These are phyloP conservation scores for Phrynosoma blainvillii DNA, from an alignment of 2,113 vertebrate genomes.

Conservation along the genomic window DNA sequence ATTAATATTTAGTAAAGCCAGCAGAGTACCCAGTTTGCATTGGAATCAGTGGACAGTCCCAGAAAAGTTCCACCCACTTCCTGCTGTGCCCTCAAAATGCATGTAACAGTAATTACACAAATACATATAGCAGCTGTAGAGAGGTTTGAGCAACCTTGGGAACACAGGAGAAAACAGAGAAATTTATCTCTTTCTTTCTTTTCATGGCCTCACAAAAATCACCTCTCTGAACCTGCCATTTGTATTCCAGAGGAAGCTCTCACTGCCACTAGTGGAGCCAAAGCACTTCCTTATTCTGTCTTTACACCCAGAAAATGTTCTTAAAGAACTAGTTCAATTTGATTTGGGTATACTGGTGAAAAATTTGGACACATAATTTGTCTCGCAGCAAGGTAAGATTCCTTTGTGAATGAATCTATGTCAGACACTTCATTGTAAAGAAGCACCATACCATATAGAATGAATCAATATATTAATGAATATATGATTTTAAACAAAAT, in stretches of 20 bases:
- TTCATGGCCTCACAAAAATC: not conserved
- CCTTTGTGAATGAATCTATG: not conserved
- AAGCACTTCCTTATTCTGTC: no score
- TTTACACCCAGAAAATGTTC: no score
- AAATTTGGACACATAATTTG: not conserved
- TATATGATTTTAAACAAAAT: not conserved
- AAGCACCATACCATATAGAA: not conserved
- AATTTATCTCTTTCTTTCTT: not conserved
- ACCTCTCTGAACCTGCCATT: not conserved
- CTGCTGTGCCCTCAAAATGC: not conserved
- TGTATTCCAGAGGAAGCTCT: not conserved
- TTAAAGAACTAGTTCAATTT: not conserved
- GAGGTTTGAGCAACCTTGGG: not conserved
- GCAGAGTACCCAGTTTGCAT: no score
- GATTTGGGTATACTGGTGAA: not conserved
- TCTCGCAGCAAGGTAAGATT: not conserved
- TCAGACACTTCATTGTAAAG: not conserved
- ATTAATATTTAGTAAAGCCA: no score
- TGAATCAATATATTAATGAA: not conserved
- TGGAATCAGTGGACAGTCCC: not conserved
- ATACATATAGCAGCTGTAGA: not conserved
- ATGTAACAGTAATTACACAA: not conserved
- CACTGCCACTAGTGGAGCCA: no score
- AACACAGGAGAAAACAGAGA: not conserved
- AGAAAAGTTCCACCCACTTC: not conserved